Percentiles rank a stretch among this genome's conserved stretches.
These are phyloP conservation scores for Amphiduros pacificus DNA, from an alignment of 2,888 invertebrate species.

Conservation along the genomic window DNA sequence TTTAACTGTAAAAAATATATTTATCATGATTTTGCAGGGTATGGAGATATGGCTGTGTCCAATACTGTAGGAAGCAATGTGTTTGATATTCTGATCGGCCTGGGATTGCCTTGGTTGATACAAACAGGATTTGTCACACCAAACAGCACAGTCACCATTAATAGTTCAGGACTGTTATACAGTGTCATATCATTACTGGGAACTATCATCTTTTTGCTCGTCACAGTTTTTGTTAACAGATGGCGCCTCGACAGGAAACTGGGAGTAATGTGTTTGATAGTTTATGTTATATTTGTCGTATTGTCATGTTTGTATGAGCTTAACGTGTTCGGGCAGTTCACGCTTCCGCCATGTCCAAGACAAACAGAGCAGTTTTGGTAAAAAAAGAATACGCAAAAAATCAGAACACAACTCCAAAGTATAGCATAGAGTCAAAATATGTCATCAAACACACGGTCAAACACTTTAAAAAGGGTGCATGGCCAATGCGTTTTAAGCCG, in stretches of 20 bases:
- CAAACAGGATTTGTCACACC: constrained; percentile 36
- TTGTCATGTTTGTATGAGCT: constrained; percentile 79
- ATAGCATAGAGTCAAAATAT: no score
- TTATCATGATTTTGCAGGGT: constrained; percentile 44
- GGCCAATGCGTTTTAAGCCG: no score
- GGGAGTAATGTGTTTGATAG: constrained; percentile 69
- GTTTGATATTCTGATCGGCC: constrained; percentile 54
- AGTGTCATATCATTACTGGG: constrained; percentile 77
- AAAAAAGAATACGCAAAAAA: no score
- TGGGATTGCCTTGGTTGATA: constrained; percentile 54
- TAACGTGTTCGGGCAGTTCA: constrained; percentile 87
- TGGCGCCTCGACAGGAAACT: constrained; percentile 69
- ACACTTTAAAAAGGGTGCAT: no score
- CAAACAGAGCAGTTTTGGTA: no score
- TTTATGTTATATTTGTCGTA: constrained; percentile 74
- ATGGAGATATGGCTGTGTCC: constrained; percentile 57
- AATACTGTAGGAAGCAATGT: constrained; percentile 57
- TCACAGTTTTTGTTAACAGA: constrained; percentile 70
- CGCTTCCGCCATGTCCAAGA: constrained; percentile 75
- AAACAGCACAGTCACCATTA: constrained; percentile 73
- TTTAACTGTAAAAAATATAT: no score
- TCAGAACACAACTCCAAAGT: no score
- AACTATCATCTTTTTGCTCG: constrained; percentile 73
- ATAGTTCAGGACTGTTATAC: constrained; percentile 80
- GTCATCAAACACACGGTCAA: no score